A percentile compares a stretch with the other conserved stretches of the same genome.
phyloP scores from a whole-genome alignment of 2,888 invertebrate species.

The Hirtodrosophila duncani region DNA sequence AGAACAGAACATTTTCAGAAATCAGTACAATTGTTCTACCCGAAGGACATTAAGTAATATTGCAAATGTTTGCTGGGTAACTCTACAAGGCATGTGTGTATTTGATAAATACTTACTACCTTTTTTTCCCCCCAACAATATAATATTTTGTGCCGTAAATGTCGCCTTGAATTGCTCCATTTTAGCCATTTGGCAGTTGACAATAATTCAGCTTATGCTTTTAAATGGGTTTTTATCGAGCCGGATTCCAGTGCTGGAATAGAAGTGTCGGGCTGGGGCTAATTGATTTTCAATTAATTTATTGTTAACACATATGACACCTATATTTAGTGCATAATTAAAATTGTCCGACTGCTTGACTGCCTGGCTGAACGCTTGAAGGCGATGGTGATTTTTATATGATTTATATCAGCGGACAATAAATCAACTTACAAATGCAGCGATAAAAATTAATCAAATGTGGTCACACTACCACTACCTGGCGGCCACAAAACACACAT shows the following conservation, averaged over 20 bases:
- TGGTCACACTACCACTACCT: slow-evolving; percentile 69
- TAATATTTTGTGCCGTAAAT: slow-evolving; percentile 60
- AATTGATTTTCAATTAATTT: slow-evolving; percentile 74
- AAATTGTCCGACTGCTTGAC: slow-evolving; percentile 39
- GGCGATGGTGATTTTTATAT: slow-evolving; percentile 52
- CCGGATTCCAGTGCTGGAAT: slow-evolving; percentile 1
- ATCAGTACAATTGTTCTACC: too few species aligned
- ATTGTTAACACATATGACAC: slow-evolving; percentile 58
- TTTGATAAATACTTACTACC: too few species aligned
- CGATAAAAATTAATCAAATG: slow-evolving; percentile 74
- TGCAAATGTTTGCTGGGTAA: too few species aligned
- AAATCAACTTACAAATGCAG: slow-evolving; percentile 72
- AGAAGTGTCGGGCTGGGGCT: slow-evolving; percentile 39
- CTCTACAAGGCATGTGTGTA: too few species aligned
- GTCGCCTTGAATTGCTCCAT: slow-evolving; percentile 66
- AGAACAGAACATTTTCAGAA: too few species aligned
- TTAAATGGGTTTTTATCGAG: background rate
- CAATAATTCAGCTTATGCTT: slow-evolving; percentile 55
- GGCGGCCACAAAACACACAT: too few species aligned
- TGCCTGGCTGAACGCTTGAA: background rate
- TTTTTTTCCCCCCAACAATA: background rate
- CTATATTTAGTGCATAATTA: slow-evolving; percentile 61
- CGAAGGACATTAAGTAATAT: too few species aligned
- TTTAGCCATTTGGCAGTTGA: slow-evolving; percentile 67
- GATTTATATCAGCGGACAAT: slow-evolving; percentile 75